Conservation (phyloP, 2,888 invertebrate species). For the Drosophila mayaguana region DNA sequence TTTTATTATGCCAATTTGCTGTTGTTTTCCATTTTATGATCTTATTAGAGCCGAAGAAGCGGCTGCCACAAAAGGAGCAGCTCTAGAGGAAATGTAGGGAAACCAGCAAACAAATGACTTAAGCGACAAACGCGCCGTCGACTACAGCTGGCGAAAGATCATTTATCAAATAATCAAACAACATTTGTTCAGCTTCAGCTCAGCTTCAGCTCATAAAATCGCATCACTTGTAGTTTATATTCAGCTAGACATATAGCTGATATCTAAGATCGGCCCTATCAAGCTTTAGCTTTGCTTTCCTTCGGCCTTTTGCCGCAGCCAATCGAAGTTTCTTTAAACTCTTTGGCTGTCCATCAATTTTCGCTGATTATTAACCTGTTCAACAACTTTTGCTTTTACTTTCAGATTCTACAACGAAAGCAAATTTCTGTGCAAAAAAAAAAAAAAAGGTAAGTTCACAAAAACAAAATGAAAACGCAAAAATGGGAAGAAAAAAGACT, state of each 20-base stretch:
- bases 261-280: neutral
- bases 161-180: constrained; percentile 17
- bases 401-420: constrained; percentile 66
- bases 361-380: constrained; percentile 34
- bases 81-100: neutral
- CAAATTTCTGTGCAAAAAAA: constrained; percentile 43
- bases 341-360: constrained; percentile 6
- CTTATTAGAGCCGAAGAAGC: constrained; percentile 36
- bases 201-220: neutral
- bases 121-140: constrained; percentile 52
- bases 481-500: neutral
- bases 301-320: neutral
- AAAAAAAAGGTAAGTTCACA: constrained; percentile 34
- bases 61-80: constrained; percentile 6
- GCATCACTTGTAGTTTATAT: neutral
- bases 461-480: constrained; percentile 10
- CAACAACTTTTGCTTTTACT: constrained; percentile 59
- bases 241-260: neutral
- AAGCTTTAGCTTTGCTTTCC: neutral
- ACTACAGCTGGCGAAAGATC: constrained; percentile 10
- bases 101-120: constrained; percentile 51
- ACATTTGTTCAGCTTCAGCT: neutral
- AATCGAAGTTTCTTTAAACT: constrained; percentile 2
- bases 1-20: constrained; percentile 61
- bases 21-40: constrained; percentile 44